Evolutionary conservation across 1,140 invertebrate species (phyloP), one percentile per base, ranked within the genome.

Genomic region (Cardiocondyla obscurior): DNA sequence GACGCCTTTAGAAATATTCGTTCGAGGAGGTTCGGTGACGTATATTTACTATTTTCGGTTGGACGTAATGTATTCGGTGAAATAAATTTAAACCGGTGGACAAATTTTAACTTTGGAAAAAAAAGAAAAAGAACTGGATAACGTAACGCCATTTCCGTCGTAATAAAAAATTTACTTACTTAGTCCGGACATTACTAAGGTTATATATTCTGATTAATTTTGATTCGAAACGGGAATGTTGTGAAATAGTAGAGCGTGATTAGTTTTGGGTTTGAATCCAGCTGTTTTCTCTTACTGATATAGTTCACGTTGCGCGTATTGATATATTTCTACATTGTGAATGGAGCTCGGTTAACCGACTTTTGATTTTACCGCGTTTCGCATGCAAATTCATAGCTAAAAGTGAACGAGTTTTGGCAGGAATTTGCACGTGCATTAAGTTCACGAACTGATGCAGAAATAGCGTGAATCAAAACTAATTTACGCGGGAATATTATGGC

Each of bases 401-500:
- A 79, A 79, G 49, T 25, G 33, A 7, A 67, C 22, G 46, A 30
- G 36, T 79, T 79, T 67, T 30, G 22, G 6, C 28, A 19, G 25
- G 25, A 22, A 36, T 81, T 55, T 74, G 53, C 69, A 36, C 33
- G 53, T 46, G 39, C 22, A 49, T 39, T 53, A 53, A 53, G 22
- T 53, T 53, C 49, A 14, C 22, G 46, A 69, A 10, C 44, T 49
- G 46, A 7, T 7, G 19, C 62, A 79, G 74, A 79, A 79, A 79
- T 79, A 79, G 46, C 46, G 62, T 12, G 28, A 79, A 79, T 79
- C 33, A 36, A 53, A 81, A 81, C 60, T 81, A 69, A 82, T 73
- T 74, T 62, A 49, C 25, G n/a, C n/a, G n/a, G 76, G 60, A 85
- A 19, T 12, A 70, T 81, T 62, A 25, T n/a, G 30, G 16, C 49